Evolutionary conservation across 2,797 vertebrate species (phyloP).

Genomic region (Ceryle rudis): DNA sequence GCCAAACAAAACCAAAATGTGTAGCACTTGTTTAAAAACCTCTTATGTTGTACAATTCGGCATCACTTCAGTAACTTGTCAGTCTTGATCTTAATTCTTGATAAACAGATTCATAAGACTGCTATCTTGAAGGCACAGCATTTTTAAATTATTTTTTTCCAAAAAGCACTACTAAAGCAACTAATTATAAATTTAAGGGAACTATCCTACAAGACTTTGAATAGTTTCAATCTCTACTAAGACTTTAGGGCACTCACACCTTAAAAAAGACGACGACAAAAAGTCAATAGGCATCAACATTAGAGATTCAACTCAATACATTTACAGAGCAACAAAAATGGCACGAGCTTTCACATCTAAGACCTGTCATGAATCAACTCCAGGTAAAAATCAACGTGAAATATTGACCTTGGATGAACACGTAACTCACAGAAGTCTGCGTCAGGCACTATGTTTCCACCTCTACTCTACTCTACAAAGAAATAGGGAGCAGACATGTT

Average conservation of each 20-base stretch:
- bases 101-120: not conserved
- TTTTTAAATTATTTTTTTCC: no score
- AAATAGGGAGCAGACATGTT: not conserved
- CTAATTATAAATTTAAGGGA: not conserved
- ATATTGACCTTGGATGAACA: not conserved
- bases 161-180: not conserved
- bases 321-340: not conserved
- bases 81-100: not conserved
- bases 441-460: not conserved
- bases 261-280: not conserved
- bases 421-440: fast-evolving
- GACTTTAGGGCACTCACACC: not conserved
- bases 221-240: not conserved
- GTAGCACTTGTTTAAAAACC: not conserved
- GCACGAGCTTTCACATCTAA: not conserved
- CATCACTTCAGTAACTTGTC: not conserved
- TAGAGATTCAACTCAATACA: not conserved
- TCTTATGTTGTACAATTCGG: not conserved
- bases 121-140: not conserved
- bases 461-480: not conserved
- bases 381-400: not conserved
- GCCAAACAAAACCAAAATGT: not conserved
- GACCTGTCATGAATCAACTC: not conserved
- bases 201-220: not conserved
- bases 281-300: not conserved